Evolutionary conservation across 2,888 invertebrate species (phyloP).

Genomic region (Prostheceraeus crozeri): DNA sequence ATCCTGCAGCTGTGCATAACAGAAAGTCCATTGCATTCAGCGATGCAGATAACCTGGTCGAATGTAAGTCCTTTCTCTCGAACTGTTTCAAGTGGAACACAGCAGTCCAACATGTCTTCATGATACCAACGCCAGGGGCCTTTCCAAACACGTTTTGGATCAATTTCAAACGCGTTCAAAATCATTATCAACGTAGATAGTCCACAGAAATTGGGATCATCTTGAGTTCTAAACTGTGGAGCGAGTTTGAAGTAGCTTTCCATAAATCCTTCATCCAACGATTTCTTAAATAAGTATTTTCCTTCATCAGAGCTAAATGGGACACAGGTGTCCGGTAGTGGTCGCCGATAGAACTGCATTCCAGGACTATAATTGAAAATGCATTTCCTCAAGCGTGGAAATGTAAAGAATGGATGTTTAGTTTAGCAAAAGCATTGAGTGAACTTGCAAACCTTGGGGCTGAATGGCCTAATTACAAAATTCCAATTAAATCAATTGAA

Average conservation of each 20-base stretch:
- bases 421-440: too few relatives aligned
- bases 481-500: too few relatives aligned
- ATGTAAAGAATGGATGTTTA: too few relatives aligned
- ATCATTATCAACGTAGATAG: slow-evolving; percentile 55
- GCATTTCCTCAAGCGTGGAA: too few relatives aligned
- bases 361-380: too few relatives aligned
- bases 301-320: slow-evolving; percentile 53
- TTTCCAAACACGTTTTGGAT: slow-evolving; percentile 51
- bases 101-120: slow-evolving; percentile 58
- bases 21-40: slow-evolving; percentile 31
- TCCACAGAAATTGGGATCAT: slow-evolving; percentile 58
- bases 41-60: slow-evolving; percentile 29
- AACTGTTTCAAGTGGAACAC: slow-evolving; percentile 44
- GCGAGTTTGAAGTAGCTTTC: slow-evolving; percentile 55
- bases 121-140: slow-evolving; percentile 58
- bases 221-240: slow-evolving; percentile 54
- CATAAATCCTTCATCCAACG: slow-evolving; percentile 49
- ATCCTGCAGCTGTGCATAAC: too few relatives aligned
- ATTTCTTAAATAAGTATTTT: slow-evolving; percentile 50
- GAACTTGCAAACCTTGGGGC: too few relatives aligned
- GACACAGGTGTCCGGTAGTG: slow-evolving; percentile 52
- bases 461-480: too few relatives aligned
- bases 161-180: slow-evolving; percentile 55
- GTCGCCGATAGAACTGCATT: slow-evolving; percentile 47
- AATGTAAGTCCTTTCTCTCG: slow-evolving; percentile 26